Percentiles rank a stretch among this genome's conserved stretches.
These are phyloP conservation scores for Notothenia rossii DNA, from an alignment of 2,113 vertebrate genomes.

Conservation along the genomic window DNA sequence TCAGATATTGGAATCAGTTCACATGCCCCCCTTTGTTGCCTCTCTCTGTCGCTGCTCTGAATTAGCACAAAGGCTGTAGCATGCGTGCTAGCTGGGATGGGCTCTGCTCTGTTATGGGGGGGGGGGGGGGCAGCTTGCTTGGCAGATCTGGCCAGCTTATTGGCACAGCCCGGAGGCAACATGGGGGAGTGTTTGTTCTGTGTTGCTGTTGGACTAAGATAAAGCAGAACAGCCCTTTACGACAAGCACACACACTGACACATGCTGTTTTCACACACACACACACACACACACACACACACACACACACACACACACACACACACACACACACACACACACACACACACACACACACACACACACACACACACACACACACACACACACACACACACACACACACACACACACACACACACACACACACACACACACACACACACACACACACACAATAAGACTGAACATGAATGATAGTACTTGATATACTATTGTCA, in stretches of 20 bases:
- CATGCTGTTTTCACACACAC: conserved; percentile 38
- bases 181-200: conserved; percentile 79
- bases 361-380: neutral
- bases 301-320: conserved; percentile 3
- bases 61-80: conserved; percentile 69
- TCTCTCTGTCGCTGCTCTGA: conserved; percentile 48
- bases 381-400: conserved; percentile 17
- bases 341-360: neutral
- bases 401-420: neutral
- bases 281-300: no score
- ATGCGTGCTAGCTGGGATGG: conserved; percentile 52
- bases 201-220: conserved; percentile 82
- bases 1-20: conserved; percentile 3
- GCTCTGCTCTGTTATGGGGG: conserved; percentile 57
- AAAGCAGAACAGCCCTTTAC: conserved; percentile 77
- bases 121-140: conserved; percentile 74
- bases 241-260: conserved; percentile 56
- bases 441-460: neutral
- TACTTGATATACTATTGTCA: no score
- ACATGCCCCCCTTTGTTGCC: conserved; percentile 5
- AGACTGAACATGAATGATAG: no score
- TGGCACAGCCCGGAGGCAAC: conserved; percentile 78
- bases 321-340: neutral
- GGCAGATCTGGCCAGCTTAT: conserved; percentile 73
- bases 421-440: neutral